Evolutionary conservation across 2,113 vertebrate genomes (phyloP), one percentile per base, ranked within the genome.

Genomic region (Aphyosemion australe): DNA sequence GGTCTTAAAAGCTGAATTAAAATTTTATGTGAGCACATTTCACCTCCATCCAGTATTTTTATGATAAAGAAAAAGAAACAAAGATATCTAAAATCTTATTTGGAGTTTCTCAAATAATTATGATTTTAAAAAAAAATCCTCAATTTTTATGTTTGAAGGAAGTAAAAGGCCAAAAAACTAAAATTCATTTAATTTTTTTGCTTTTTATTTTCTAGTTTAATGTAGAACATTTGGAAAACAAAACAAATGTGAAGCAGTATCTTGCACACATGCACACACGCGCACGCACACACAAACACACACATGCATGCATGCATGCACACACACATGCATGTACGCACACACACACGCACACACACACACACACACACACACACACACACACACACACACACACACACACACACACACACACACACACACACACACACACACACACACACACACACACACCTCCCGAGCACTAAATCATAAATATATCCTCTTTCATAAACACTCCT

Each of bases 391-490:
- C 15, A 5, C 47, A 39, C 60, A 49, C 14, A 7, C 45, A 41
- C 67, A n/a, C 46, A 15, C 8, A 5, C 50, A 39, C 60, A 49
- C 16, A 7, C 42, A 41, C 65, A 46, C 52, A 72, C 53, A 19
- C 46, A 48, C n/a, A 19, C 46, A 48, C n/a, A 19, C 46, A 48
- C 46, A 48, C 26, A 32, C 37, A 13, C 34, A 20, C 51, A 53
- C 15, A 15, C 15, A 5, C 47, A 39, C 60, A 49, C 14, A 7
- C 45, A 41, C 67, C 26, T 46, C 52, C 69, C 56, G 83, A 90
- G 91, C 92, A 92, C 92, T 94, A 93, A 95, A 95, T 95, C 93
- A 84, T 85, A 88, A 89, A 89, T 90, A 89, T 86, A 88, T 85
- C 82, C 63, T 50, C 59, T 88, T 90, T 90, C 80, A 89, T 88